A percentile compares a stretch with the other conserved stretches of the same genome.
These are phyloP conservation scores for Python bivittatus DNA, from an alignment of 2,113 vertebrate genomes.

Conservation along the genomic window DNA sequence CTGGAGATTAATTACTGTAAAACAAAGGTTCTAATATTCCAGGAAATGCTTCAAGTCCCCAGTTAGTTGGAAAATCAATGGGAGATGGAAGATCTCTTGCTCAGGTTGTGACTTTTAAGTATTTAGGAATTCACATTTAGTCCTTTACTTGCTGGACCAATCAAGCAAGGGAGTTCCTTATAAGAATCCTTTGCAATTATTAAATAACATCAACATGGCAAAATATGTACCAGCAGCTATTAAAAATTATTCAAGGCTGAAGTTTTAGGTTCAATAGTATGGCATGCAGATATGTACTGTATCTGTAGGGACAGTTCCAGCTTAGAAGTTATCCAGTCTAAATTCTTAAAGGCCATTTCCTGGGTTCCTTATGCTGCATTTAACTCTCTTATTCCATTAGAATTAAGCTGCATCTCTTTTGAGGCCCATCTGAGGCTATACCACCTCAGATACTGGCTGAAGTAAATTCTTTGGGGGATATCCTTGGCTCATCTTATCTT, in stretches of 20 bases:
- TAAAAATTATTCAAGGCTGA: not conserved
- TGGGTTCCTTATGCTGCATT: not conserved
- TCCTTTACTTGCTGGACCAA: not conserved
- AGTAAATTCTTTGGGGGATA: not conserved
- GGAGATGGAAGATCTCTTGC: not conserved
- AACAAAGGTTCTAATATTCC: not conserved
- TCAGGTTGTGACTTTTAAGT: not conserved
- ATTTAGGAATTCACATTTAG: not conserved
- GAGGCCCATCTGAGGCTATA: not conserved
- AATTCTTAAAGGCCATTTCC: not conserved
- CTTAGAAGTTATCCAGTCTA: not conserved
- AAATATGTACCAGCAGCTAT: not conserved
- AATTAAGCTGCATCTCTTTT: not conserved
- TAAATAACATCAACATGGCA: not conserved
- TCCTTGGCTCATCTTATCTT: not conserved
- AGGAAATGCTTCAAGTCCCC: not conserved
- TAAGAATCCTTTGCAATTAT: not conserved
- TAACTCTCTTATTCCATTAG: not conserved
- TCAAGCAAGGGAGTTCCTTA: not conserved
- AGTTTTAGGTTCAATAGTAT: not conserved
- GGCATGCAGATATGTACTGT: not conserved
- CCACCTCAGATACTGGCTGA: not conserved
- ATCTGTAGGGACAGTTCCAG: not conserved
- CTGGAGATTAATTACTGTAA: not conserved
- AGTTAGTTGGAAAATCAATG: not conserved